Base-by-base conservation (phyloP, 2,888 invertebrate genomes). In the Stomorhina lunata region DNA sequence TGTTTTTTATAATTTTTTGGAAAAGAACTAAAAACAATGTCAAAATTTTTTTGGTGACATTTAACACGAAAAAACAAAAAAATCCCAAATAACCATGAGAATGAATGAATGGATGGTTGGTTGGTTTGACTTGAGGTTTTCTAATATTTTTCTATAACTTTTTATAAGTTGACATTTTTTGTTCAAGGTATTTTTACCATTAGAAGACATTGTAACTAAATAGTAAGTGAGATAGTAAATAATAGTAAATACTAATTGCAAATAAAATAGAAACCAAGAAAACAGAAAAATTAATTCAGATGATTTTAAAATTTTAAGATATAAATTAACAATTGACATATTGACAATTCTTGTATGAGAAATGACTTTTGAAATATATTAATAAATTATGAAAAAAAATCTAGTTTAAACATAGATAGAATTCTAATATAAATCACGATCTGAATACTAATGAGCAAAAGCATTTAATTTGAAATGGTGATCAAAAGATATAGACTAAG, bases 71-170 rank as follows among this genome's bases (percentile, higher is more conserved):
- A 57, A n/a, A n/a, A n/a, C n/a, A n/a, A n/a, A n/a, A 48, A 17
- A 59, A 37, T 48, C 2, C 12, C 17, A 17, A 75, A n/a, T 59
- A 68, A 32, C 25, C 50, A 43, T 77, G 59, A 59, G 29, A 76
- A 63, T 29, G 25, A 10, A 0, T 40, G 29, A 76, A 63, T 29
- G 25, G 5, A 0, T 40, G 40, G 61, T 17, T 32, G 48, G 22
- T 69, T 69, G 29, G 69, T 71, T n/a, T n/a, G n/a, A n/a, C n/a
- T n/a, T n/a, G n/a, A n/a, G 65, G 75, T 75, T 66, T 75, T 55
- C 43, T 65, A 29, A 20, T 29, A 17, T 43, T 45, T 45, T 27
- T 15, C 34, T 43, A 17, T 9, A 17, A 27, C 25, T 27, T 17
- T 27, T 53, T 45, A n/a, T n/a, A n/a, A n/a, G n/a, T 45, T 34